Conservation (phyloP, 2,888 invertebrate genomes). For the Phyllotreta cruciferae region DNA sequence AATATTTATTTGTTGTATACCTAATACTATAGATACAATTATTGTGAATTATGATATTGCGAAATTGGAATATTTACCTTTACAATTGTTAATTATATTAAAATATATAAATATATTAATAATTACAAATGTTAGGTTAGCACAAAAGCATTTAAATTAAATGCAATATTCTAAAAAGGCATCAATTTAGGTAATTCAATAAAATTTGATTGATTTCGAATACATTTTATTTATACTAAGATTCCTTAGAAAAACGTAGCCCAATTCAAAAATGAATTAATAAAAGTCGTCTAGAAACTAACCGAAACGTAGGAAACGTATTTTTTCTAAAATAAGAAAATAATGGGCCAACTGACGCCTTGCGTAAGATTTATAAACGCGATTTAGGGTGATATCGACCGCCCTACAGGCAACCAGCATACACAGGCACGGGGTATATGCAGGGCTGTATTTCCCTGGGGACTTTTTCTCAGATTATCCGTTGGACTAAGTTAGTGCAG, state of each 20-base stretch:
- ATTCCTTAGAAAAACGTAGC: background rate
- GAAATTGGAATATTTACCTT: too few species aligned
- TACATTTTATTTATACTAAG: background rate
- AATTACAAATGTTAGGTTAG: too few species aligned
- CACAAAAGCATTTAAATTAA: too few species aligned
- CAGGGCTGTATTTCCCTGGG: conserved; percentile 10
- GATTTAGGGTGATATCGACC: conserved; percentile 19
- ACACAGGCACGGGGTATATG: conserved; percentile 14
- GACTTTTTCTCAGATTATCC: conserved; percentile 3
- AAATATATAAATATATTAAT: too few species aligned
- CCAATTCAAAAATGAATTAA: conserved; percentile 4
- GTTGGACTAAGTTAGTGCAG: background rate
- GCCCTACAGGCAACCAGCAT: conserved; percentile 19
- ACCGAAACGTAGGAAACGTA: conserved; percentile 13
- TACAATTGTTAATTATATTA: too few species aligned
- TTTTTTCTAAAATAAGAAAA: conserved; percentile 25
- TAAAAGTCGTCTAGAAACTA: conserved; percentile 15
- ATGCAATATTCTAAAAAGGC: too few species aligned
- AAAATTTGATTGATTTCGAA: too few species aligned
- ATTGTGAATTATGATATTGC: too few species aligned
- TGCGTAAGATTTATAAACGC: conserved; percentile 20
- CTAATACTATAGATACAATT: too few species aligned
- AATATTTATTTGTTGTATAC: too few species aligned
- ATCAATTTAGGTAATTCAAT: too few species aligned
- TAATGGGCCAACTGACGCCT: conserved; percentile 27